These are phyloP conservation scores for Dolichotis patagonum DNA, from an alignment of 2,113 vertebrate species.

Conservation along the genomic window DNA sequence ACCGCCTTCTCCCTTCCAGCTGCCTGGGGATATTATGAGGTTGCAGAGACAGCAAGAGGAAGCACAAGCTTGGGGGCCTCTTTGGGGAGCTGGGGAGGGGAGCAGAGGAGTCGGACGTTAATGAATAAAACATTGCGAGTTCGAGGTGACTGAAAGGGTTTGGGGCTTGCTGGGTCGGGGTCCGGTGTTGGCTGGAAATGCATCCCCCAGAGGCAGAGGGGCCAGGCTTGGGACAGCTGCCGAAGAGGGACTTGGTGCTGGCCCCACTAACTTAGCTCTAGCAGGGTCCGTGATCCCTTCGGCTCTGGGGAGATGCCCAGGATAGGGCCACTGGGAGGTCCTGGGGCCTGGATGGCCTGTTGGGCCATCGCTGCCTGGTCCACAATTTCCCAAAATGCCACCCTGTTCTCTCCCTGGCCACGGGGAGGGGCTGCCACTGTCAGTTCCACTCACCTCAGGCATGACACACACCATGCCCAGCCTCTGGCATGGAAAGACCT, in stretches of 20 bases:
- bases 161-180: slow-evolving; percentile 73
- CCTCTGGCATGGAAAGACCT: background rate
- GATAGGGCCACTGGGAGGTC: slow-evolving; percentile 18
- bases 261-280: background rate
- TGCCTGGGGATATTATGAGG: slow-evolving; percentile 80
- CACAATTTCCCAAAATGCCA: background rate
- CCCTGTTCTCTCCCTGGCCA: rapidly evolving
- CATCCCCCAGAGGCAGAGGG: slow-evolving; percentile 26
- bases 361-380: background rate
- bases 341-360: background rate
- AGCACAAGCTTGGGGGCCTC: slow-evolving; percentile 75
- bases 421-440: too few species aligned
- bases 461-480: background rate
- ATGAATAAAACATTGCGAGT: slow-evolving; percentile 80
- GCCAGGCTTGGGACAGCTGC: background rate
- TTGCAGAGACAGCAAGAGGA: slow-evolving; percentile 68
- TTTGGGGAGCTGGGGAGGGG: slow-evolving; percentile 63
- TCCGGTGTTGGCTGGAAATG: slow-evolving; percentile 61
- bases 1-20: slow-evolving; percentile 74
- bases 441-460: background rate
- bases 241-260: background rate
- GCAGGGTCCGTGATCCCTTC: background rate
- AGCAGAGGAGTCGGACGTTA: slow-evolving; percentile 57
- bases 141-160: slow-evolving; percentile 78
- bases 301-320: background rate